phyloP scores from a whole-genome alignment of 1,140 invertebrate genomes.

The Pseudobourletiella spinata region DNA sequence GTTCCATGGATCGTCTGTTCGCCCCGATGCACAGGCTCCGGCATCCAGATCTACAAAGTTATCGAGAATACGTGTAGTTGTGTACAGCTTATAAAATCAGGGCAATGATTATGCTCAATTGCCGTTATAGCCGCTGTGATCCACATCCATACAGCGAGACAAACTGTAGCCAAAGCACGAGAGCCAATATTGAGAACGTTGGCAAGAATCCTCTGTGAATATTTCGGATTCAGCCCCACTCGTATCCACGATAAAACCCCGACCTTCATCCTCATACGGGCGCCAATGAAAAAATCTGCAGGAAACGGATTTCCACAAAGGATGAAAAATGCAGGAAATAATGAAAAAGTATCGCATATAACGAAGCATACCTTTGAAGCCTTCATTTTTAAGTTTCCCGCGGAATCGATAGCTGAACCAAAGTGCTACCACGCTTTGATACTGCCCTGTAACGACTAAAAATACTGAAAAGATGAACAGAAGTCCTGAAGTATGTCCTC shows the following conservation, averaged over 20 bases:
- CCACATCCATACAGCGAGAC: constrained; percentile 42
- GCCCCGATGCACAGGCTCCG: constrained; percentile 36
- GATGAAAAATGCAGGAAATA: too few relatives aligned
- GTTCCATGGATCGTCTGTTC: constrained; percentile 32
- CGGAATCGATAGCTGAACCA: constrained; percentile 42
- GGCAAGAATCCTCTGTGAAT: constrained; percentile 23
- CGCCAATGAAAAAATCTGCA: constrained; percentile 48
- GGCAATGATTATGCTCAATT: too few relatives aligned
- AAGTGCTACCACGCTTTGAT: constrained; percentile 39
- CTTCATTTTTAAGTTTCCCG: constrained; percentile 47
- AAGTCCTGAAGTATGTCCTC: too few relatives aligned
- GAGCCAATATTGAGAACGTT: constrained; percentile 12
- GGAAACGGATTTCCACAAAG: constrained; percentile 12
- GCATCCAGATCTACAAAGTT: constrained; percentile 36
- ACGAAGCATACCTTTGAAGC: constrained; percentile 39
- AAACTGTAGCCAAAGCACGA: constrained; percentile 41
- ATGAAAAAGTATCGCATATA: too few relatives aligned
- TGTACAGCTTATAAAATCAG: too few relatives aligned
- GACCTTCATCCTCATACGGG: constrained; percentile 47
- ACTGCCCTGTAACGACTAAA: not conserved
- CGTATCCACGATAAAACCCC: constrained; percentile 46
- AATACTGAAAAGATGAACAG: too few relatives aligned
- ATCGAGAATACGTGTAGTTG: too few relatives aligned
- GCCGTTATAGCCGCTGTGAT: constrained; percentile 46
- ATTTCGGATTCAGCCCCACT: constrained; percentile 5